Evolutionary conservation across 2,113 vertebrate species (phyloP), one percentile per base, ranked within the genome.

Genomic region (Nyctereutes procyonoides): DNA sequence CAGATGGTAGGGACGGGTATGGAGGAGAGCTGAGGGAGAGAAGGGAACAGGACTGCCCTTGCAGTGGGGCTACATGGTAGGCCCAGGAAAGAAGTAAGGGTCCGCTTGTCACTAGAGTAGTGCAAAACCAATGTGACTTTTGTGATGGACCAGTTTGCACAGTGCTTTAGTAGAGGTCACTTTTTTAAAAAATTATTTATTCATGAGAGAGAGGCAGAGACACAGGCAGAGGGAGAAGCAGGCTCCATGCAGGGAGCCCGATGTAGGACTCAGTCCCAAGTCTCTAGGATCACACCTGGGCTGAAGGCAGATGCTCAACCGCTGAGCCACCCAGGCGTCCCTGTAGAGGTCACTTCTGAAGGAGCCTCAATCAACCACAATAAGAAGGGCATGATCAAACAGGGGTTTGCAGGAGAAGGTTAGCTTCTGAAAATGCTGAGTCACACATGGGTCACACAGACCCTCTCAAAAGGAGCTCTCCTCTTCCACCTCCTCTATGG

Each of bases 81-180:
- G 3, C 80, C 62, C 48, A 3, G 87, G 62, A 76, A 30, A 20
- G 48, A 81, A n/a, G 26, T 15, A 5, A 12, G 16, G 13, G 30
- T 3, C 4, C 22, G 2, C 38, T 17, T n/a, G 58, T 13, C n/a
- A 26, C 65, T 0, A 0, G 0, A 4, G 1, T 8, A 2, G 8
- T 4, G 30, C 55, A 48, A 48, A 81, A 14, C 53, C 69, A 15
- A 2, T 0, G 32, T 7, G 73, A 7, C 15, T 1, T 15, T 26
- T 81, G 0, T 1, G 30, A 10, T 2, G 10, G 24, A 17, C 17
- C 26, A 3, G 35, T 28, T 2, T 17, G 3, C 0, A 10, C 26
- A 9, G 30, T 22, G 6, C 4, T 4, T n/a, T 8, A 38, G 13
- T 0, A 30, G 2, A 26, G 26, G 58, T 17, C 19, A 3, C n/a